Evolutionary conservation across 2,113 vertebrate genomes (phyloP).

Genomic region (Oxyura jamaicensis): DNA sequence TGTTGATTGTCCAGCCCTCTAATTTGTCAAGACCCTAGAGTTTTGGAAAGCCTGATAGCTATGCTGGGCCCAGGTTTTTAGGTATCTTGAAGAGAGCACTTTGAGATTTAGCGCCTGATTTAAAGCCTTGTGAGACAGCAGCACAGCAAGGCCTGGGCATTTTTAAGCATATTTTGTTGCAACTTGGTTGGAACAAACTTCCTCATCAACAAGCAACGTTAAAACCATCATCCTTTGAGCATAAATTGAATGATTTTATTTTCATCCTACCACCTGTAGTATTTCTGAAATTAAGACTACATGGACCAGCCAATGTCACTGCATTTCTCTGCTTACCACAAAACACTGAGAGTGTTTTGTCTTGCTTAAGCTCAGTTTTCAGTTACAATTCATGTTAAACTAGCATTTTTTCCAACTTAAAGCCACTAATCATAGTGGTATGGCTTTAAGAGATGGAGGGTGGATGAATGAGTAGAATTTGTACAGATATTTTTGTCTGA

Average conservation of each 20-base stretch:
- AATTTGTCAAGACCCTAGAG: too few relatives aligned
- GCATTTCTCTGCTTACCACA: neutral
- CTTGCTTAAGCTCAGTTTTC: neutral
- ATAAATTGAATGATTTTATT: fast-evolving
- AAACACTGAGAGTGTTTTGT: neutral
- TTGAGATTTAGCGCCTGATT: neutral
- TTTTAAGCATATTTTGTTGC: neutral
- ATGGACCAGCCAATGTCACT: neutral
- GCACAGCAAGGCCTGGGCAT: neutral
- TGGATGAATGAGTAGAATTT: neutral
- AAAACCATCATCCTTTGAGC: neutral
- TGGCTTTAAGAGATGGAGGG: neutral
- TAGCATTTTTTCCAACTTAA: neutral
- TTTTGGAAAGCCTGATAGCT: neutral
- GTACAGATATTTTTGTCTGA: neutral
- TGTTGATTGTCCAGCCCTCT: too few relatives aligned
- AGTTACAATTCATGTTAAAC: neutral
- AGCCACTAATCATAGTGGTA: neutral
- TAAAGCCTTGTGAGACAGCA: neutral
- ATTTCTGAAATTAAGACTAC: neutral
- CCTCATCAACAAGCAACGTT: neutral
- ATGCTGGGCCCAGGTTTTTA: neutral
- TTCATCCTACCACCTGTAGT: neutral
- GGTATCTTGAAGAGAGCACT: neutral
- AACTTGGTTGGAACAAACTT: neutral